Base-by-base conservation (phyloP, 2,113 vertebrate genomes). In the Pachycephala philippinensis region DNA sequence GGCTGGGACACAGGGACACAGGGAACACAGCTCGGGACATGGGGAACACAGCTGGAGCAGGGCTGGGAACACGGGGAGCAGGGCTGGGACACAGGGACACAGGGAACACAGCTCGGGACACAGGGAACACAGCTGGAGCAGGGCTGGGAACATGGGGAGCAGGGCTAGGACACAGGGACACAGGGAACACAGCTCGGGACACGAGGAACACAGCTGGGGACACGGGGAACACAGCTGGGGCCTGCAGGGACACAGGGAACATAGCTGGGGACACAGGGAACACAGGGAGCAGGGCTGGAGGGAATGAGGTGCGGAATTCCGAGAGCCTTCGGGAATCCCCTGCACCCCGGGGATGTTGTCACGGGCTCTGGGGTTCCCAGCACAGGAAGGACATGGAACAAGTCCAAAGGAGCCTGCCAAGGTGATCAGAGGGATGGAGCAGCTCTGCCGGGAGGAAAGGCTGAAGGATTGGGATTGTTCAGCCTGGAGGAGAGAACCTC, bases 281-380 rank as follows among this genome's bases (percentile, higher is more conserved):
- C n/a, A n/a, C n/a, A n/a, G 39, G 68, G 28, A 56, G 9, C 31
- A 33, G 31, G 15, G 10, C 15, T 24, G 56, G 15, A 12, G 8
- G 39, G 14, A 44, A 31, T 3, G 28, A 8, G 3, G 56, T 6
- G 20, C 40, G 49, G n/a, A 26, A 63, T 22, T 40, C 40, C 1
- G 0, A 33, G 23, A 6, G 64, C 23, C 23, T 27, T 11, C 0
- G 5, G 56, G n/a, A 54, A 26, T n/a, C 4, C 4, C 47, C 26
- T 21, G 19, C 15, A 28, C 23, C 37, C 35, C 2, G 0, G 57
- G 11, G 31, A 45, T 11, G 7, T 3, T 50, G 79, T 69, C 30
- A 28, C 6, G 1, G 22, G 26, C 44, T 44, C 13, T n/a, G 22
- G 20, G 39, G 14, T 44, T 6, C 37, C 33, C 45, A 13, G 71